Conservation (phyloP, 1,140 invertebrate species). For the Meloidogyne hapla region DNA sequence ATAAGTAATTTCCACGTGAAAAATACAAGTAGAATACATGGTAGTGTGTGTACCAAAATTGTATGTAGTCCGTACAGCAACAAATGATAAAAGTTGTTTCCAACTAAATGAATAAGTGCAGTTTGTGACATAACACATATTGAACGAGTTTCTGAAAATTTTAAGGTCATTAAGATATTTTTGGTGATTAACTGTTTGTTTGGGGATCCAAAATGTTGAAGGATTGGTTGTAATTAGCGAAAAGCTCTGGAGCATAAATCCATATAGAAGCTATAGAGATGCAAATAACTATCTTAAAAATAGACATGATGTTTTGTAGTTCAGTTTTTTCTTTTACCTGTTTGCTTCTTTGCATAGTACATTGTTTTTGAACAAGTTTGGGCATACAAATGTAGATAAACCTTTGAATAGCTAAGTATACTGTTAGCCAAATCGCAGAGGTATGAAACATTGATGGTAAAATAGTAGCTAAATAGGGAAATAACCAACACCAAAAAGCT, state of each 20-base stretch:
- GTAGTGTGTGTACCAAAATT: constrained; percentile 56
- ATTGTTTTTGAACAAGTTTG: constrained; percentile 56
- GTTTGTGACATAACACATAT: constrained; percentile 52
- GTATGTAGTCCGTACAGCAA: constrained; percentile 55
- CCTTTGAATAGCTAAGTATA: constrained; percentile 58
- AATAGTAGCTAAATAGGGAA: constrained; percentile 59
- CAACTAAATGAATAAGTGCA: constrained; percentile 46
- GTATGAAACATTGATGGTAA: constrained; percentile 63
- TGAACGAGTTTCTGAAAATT: constrained; percentile 48
- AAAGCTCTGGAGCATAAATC: constrained; percentile 58
- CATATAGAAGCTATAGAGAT: constrained; percentile 54
- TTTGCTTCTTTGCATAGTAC: constrained; percentile 59
- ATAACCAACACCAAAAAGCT: constrained; percentile 56
- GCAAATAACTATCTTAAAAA: constrained; percentile 52
- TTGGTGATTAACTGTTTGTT: constrained; percentile 41
- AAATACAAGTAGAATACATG: constrained; percentile 57
- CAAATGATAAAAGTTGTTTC: constrained; percentile 58
- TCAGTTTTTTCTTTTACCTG: constrained; percentile 39
- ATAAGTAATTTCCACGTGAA: constrained; percentile 61
- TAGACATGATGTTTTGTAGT: background rate
- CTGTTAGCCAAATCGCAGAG: constrained; percentile 54
- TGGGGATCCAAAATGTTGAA: constrained; percentile 27
- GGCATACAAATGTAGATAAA: constrained; percentile 63
- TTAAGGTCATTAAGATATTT: no score
- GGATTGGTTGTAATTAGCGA: constrained; percentile 60